Base-by-base conservation (phyloP, 2,888 invertebrate species). In the Alcis repandata region DNA sequence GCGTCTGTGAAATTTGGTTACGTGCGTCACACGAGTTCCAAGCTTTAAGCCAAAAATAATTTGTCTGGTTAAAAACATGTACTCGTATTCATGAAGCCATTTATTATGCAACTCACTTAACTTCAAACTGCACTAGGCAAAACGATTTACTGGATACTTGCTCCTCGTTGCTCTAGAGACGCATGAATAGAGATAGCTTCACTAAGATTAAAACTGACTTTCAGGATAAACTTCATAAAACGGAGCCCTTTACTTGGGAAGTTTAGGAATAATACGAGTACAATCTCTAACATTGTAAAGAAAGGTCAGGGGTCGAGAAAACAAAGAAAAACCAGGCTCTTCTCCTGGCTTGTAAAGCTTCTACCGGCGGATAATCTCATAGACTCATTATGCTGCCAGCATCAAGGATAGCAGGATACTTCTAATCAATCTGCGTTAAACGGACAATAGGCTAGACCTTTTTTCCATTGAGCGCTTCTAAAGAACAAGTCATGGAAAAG, bases 381-480 rank as follows among this genome's bases (percentile, higher is more conserved):
- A 56, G 45, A 54, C 48, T 53, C 52, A 46, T 60, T 60, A 46
- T 8, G 22, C 19, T 48, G 11, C 46, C 33, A 13, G n/a, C 46
- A 43, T 43, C 22, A 38, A 53, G 36, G 52, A 45, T 45, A 36
- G 38, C 27, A 15, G 27, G 41, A 51, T 43, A 51, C 20, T 36
- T 60, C 36, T 46, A 60, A 60, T 54, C 53, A 46, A 54, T 60
- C 46, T 60, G 11, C 53, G 46, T 60, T 46, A 43, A 38, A 38
- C 32, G 40, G 19, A 61, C 48, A 54, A 61, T 61, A 40, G 53
- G 19, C 17, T 60, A 32, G 46, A 19, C 60, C 61, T 38, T 45
- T 52, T n/a, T 38, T 56, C 43, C 38, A 38, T 32, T 58, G 19
- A 49, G 15, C 52, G 17, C 38, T 3, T 63, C 33, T 33, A 41